Conservation (phyloP, 2,888 invertebrate genomes). For the Aphodius sticticus region DNA sequence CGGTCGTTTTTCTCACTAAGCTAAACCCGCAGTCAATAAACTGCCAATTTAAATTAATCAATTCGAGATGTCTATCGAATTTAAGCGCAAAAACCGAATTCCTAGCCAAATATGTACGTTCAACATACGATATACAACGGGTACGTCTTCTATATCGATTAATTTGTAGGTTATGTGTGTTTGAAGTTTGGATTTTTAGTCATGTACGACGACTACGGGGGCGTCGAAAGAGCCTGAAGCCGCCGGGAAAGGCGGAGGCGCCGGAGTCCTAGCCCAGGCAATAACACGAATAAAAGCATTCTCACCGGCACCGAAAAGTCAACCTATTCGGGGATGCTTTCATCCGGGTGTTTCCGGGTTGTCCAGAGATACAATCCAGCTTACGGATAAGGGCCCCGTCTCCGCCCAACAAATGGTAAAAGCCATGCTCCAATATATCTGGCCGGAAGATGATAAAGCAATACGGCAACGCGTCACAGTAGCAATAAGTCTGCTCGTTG, state of each 20-base stretch:
- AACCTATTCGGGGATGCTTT: constrained; percentile 81
- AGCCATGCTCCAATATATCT: constrained; percentile 91
- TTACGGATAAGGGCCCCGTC: constrained; percentile 66
- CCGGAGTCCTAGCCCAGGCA: constrained; percentile 39
- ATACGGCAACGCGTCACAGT: constrained; percentile 82
- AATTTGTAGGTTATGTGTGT: constrained; percentile 37
- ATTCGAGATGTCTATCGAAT: constrained; percentile 31
- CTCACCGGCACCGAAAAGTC: constrained; percentile 55
- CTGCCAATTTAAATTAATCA: constrained; percentile 31
- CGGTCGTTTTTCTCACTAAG: constrained; percentile 37
- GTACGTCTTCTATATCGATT: constrained; percentile 37
- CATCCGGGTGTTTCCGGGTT: constrained; percentile 82
- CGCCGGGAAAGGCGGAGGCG: constrained; percentile 26
- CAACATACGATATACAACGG: constrained; percentile 37
- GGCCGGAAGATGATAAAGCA: constrained; percentile 89
- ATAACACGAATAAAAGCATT: constrained; percentile 48
- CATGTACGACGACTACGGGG: constrained; percentile 34
- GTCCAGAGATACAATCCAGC: constrained; percentile 64
- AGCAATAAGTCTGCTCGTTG: constrained; percentile 80
- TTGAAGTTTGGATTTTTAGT: constrained; percentile 37
- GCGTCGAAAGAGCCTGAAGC: constrained; percentile 30
- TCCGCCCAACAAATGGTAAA: constrained; percentile 81
- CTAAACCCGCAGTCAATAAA: constrained; percentile 33
- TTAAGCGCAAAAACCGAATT: constrained; percentile 32
- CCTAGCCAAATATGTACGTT: constrained; percentile 33